A percentile compares a stretch with the other conserved stretches of the same genome.
These are phyloP conservation scores for Mamestra brassicae DNA, from an alignment of 2,888 invertebrate species.

Conservation along the genomic window DNA sequence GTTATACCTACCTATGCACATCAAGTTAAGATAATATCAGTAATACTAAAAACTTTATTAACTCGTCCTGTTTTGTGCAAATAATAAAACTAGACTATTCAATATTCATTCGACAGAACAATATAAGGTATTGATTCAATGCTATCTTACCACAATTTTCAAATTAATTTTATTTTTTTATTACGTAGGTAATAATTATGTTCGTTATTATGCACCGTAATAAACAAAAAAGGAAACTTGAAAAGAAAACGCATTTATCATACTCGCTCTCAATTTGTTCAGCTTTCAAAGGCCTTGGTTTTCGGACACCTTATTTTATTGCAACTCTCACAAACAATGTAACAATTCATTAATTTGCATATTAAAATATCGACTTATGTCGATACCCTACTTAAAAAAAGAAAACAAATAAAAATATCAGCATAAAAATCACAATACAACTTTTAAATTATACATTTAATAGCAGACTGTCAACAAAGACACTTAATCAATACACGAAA, in stretches of 20 bases:
- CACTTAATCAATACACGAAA: constrained; percentile 25
- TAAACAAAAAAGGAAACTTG: too few species aligned
- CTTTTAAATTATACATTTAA: constrained; percentile 21
- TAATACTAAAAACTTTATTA: constrained; percentile 17
- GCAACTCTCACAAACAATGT: too few species aligned
- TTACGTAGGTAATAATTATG: too few species aligned
- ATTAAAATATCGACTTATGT: too few species aligned
- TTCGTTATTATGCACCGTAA: too few species aligned
- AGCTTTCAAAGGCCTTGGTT: too few species aligned
- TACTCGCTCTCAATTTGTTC: too few species aligned
- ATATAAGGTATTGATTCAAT: not conserved
- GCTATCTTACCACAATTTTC: too few species aligned
- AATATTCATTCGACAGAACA: not conserved
- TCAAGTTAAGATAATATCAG: constrained; percentile 16
- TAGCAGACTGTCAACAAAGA: constrained; percentile 24
- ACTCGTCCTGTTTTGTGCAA: not conserved
- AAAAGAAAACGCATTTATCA: too few species aligned
- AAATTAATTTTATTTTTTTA: too few species aligned
- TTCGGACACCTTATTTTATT: too few species aligned
- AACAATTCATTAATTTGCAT: too few species aligned
- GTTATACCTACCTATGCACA: constrained; percentile 4
- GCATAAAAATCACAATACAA: not conserved
- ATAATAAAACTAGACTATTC: constrained; percentile 4
- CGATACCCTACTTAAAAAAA: not conserved
- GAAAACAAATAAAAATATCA: not conserved